These are phyloP conservation scores for Distichodus sexfasciatus DNA, from an alignment of 2,797 vertebrate species.

Conservation along the genomic window DNA sequence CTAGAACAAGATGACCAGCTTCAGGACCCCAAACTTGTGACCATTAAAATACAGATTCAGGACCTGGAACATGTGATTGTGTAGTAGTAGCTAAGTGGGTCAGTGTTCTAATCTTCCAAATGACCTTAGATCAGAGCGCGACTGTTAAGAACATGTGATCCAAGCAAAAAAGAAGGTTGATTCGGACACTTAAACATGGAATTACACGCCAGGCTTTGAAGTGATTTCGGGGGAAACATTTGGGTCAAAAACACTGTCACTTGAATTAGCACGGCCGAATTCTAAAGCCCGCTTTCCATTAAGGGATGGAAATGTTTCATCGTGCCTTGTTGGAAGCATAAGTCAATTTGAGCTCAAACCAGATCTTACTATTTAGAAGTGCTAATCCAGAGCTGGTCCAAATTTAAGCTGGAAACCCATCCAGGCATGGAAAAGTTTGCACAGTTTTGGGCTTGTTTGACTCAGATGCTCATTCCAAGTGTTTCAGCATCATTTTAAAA, in stretches of 20 bases:
- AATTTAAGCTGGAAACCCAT: conserved; percentile 3
- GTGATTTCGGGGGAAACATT: conserved; percentile 14
- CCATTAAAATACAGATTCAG: not conserved
- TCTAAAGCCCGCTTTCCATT: conserved; percentile 45
- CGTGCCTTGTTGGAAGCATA: conserved; percentile 47
- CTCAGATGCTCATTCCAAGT: not conserved
- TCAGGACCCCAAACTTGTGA: too few relatives aligned
- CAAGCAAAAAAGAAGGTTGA: conserved; percentile 8
- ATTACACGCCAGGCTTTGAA: conserved; percentile 32
- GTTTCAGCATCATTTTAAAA: too few relatives aligned
- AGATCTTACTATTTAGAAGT: conserved; percentile 37
- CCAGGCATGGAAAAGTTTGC: conserved; percentile 17
- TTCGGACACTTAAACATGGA: conserved; percentile 13
- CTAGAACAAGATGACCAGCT: too few relatives aligned
- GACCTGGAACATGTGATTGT: not conserved
- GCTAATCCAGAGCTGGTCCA: conserved; percentile 36
- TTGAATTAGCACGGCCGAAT: conserved; percentile 38
- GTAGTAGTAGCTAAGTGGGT: not conserved
- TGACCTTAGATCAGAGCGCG: not conserved
- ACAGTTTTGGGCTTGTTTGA: too few relatives aligned
- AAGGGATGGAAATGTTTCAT: conserved; percentile 46
- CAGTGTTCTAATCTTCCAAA: not conserved
- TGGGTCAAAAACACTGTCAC: conserved; percentile 37
- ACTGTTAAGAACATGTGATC: conserved; percentile 3
- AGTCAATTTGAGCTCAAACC: conserved; percentile 46